Evolutionary conservation across 1,140 invertebrate species (phyloP), one percentile per base, ranked within the genome.

Genomic region (Brachionus koreanus): DNA sequence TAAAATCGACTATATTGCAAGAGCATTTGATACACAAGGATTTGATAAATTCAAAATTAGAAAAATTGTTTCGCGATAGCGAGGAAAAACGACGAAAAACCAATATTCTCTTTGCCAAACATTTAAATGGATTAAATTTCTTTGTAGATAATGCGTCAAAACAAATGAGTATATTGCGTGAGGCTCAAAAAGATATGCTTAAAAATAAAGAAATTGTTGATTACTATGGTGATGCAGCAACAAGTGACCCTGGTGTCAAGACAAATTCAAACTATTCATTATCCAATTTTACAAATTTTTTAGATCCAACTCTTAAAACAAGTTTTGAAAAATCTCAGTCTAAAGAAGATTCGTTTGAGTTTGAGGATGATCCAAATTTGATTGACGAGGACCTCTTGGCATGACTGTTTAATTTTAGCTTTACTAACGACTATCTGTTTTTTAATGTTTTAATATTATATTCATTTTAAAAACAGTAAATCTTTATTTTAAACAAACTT

Each of bases 191-290:
- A 35, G 69, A 74, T 29, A 46, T 74, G 42, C 43, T 74, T 25
- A 74, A 74, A 74, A 74, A 74, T 46, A 74, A 74, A 12, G 69
- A 74, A 25, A 43, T 74, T 43, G 19, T 74, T 43, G 69, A 74
- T 25, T 74, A 49, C 29, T 74, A 46, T 74, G 69, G 39, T 23
- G 37, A 72, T n/a, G 39, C 39, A 23, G 35, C n/a, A 16, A 7
- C 3, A 57, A 69, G 65, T 69, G 35, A 35, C 5, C 37, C n/a
- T 2, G 37, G n/a, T 69, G 37, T 1, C 16, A 67, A 13, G 13
- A 35, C 0, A 5, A 69, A 35, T n/a, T 74, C 69, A 33, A 74
- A 29, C 16, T 33, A 43, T 74, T 74, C 69, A 19, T 74, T 74
- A 19, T 74, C 69, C 12, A 74, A 74, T 74, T 74, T 74, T 4